Conservation (phyloP, 1,140 invertebrate species). For the Mactra quadrangularis region DNA sequence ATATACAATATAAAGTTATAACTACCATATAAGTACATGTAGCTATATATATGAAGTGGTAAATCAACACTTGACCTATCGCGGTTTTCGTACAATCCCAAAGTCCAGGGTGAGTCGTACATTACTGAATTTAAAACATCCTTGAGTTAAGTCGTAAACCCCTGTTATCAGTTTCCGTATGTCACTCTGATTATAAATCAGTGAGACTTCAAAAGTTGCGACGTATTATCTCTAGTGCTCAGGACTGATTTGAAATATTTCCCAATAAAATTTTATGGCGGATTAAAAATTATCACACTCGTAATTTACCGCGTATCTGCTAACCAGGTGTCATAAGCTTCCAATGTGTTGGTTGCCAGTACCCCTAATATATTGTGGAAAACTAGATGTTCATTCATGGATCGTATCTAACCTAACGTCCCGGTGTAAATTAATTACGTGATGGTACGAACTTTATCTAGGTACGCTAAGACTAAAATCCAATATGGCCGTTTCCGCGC, state of each 20-base stretch:
- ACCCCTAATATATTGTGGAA: no score
- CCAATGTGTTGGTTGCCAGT: constrained; percentile 7
- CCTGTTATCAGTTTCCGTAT: constrained; percentile 59
- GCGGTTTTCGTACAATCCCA: constrained; percentile 7
- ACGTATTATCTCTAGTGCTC: constrained; percentile 59
- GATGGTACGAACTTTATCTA: background rate
- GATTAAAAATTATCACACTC: constrained; percentile 60
- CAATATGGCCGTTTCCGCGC: no score
- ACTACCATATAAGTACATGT: background rate
- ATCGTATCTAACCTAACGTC: no score
- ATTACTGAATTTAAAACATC: constrained; percentile 52
- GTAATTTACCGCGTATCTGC: constrained; percentile 19
- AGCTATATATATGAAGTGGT: no score
- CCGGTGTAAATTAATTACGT: no score
- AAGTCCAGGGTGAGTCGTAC: constrained; percentile 1
- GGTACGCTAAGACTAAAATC: background rate
- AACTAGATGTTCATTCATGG: no score
- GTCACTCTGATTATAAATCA: constrained; percentile 62
- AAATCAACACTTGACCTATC: constrained; percentile 1
- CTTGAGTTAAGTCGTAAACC: constrained; percentile 44
- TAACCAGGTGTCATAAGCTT: constrained; percentile 43
- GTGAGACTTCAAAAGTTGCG: constrained; percentile 58
- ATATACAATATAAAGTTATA: background rate
- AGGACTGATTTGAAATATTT: constrained; percentile 60
- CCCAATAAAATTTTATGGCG: constrained; percentile 64